Conservation (phyloP, 2,113 vertebrate species). For the Syngnathus scovelli region DNA sequence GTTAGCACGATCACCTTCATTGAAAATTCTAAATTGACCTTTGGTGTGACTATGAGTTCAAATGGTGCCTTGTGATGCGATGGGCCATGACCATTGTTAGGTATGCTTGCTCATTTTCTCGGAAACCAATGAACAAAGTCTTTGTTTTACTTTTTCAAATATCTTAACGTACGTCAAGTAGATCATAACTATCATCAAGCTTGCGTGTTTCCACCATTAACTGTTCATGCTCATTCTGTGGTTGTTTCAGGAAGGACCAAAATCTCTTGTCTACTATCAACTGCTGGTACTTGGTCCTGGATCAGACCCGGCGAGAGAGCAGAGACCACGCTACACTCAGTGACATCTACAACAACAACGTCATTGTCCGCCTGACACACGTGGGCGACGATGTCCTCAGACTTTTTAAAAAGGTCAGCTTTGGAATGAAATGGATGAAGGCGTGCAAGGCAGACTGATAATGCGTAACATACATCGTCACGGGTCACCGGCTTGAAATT, state of each 20-base stretch:
- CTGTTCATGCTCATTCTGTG: not conserved
- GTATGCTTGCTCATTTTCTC: too few relatives aligned
- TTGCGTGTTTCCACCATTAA: not conserved
- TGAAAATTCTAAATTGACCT: too few relatives aligned
- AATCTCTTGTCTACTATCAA: conserved; percentile 93
- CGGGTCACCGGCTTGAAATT: not conserved
- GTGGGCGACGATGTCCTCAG: conserved; percentile 97
- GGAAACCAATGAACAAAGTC: too few relatives aligned
- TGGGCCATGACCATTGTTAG: not conserved
- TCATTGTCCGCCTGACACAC: conserved; percentile 91
- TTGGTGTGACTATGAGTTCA: too few relatives aligned
- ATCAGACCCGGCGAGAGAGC: conserved; percentile 93
- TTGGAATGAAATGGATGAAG: conserved; percentile 31
- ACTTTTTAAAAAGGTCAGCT: conserved; percentile 96
- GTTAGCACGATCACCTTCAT: too few relatives aligned
- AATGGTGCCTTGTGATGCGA: too few relatives aligned
- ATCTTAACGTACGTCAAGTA: not conserved
- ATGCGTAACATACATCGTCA: conserved; percentile 12
- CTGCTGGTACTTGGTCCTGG: conserved; percentile 96
- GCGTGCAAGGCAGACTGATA: conserved; percentile 13
- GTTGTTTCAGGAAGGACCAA: conserved; percentile 84
- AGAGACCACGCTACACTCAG: conserved; percentile 93
- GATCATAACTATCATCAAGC: not conserved
- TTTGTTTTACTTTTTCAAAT: too few relatives aligned
- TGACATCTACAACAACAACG: conserved; percentile 97